Base-by-base conservation (phyloP, 2,888 invertebrate species). In the Strigamia crassipes region DNA sequence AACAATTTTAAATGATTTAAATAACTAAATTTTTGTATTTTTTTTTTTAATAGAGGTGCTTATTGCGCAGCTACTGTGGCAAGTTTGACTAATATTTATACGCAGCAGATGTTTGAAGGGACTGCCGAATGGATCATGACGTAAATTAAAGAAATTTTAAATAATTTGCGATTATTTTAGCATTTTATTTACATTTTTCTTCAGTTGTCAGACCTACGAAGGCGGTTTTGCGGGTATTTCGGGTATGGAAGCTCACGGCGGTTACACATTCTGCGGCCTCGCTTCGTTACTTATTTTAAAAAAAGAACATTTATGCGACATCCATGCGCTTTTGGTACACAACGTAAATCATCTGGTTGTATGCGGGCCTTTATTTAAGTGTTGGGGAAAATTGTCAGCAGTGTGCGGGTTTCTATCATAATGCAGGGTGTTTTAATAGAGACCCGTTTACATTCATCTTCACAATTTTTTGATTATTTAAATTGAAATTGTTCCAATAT, bases 231-330 rank as follows among this genome's bases (percentile, higher is more conserved):
- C 94, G 56, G 98, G 97, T 0, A 93, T 91, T 84, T 96, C 96
- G 0, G 96, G 95, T 10, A 92, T 96, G 91, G 99, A 99, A 89
- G 99, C 99, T 8, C 99, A 99, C 89, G 99, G 99, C 1, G 99
- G 99, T n/a, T 99, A 99, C 88, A 94, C 98, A 0, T 99, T 96
- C 89, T 99, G 99, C 90, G 99, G 96, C 0, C 91, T 98, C 83
- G 97, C 99, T 81, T 92, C 96, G 0, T 90, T 99, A 77, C 92
- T 94, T 3, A 89, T 99, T 83, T 90, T 99, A 18, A 92, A 93
- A 84, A 92, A 92, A 86, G 91, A 93, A 56, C 89, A 92, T 85
- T 89, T 93, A 38, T 94, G 94, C 89, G 92, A 96, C 88, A 88
- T 93, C 82, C 91, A 93, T 86, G 91, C 93, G 8, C 89, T 98